A percentile compares a stretch with the other conserved stretches of the same genome.
Conservation (phyloP, 92 coral and sea anemone genomes). For the Palythoa grandiflora region DNA sequence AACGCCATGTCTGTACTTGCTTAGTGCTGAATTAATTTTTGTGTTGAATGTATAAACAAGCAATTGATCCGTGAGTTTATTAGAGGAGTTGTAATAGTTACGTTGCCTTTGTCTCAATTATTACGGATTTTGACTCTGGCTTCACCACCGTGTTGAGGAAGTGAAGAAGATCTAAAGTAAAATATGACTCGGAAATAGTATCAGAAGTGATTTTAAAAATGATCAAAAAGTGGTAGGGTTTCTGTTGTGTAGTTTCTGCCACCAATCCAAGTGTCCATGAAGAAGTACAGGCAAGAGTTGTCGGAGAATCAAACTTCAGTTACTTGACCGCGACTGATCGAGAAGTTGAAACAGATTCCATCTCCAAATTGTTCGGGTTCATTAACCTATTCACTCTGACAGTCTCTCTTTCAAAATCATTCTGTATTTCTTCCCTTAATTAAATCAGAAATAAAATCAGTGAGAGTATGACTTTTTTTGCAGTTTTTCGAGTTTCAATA, state of each 20-base stretch:
- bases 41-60: too few species aligned
- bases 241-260: neutral
- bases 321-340: conserved; percentile 9
- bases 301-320: conserved; percentile 10
- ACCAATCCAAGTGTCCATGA: neutral
- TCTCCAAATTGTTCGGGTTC: neutral
- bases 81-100: conserved; percentile 8
- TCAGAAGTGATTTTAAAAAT: neutral
- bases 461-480: neutral
- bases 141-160: conserved; percentile 17
- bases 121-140: neutral
- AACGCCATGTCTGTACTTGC: neutral
- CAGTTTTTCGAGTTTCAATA: conserved; percentile 49
- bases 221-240: neutral
- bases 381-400: conserved; percentile 27
- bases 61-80: too few species aligned
- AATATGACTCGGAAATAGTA: neutral
- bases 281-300: neutral
- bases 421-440: conserved; percentile 25
- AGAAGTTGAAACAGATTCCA: conserved; percentile 11
- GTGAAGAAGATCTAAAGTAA: neutral
- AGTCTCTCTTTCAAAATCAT: conserved; percentile 15
- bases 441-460: neutral
- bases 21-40: neutral
- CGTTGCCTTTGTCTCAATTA: conserved; percentile 44